These are phyloP conservation scores for Cantharis nigra DNA, from an alignment of 2,888 invertebrate genomes.

Conservation along the genomic window DNA sequence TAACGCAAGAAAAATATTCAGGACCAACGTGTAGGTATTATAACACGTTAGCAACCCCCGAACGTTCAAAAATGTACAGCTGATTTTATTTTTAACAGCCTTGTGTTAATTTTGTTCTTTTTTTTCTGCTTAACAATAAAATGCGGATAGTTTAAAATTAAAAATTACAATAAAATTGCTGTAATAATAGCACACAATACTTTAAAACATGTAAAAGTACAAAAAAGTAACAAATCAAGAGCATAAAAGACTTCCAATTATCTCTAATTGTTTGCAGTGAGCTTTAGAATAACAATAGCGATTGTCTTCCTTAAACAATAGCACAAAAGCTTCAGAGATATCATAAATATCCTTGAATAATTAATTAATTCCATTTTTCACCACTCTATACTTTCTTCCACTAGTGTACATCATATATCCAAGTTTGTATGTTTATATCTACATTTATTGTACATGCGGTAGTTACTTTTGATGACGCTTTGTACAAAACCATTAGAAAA, in stretches of 20 bases:
- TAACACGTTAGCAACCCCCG: not conserved
- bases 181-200: not conserved
- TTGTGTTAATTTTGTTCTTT: not conserved
- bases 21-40: not conserved
- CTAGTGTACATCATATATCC: conserved; percentile 37
- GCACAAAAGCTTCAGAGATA: conserved; percentile 41
- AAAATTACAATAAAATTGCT: not conserved
- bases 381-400: conserved; percentile 41
- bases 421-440: conserved; percentile 46
- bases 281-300: conserved; percentile 46
- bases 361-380: conserved; percentile 45
- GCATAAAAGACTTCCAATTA: conserved; percentile 48
- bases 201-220: conserved; percentile 19
- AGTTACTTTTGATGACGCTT: conserved; percentile 48
- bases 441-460: conserved; percentile 48
- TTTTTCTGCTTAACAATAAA: not conserved
- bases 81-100: not conserved
- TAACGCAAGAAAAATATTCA: conserved; percentile 19
- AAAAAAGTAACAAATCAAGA: conserved; percentile 41
- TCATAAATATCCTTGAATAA: conserved; percentile 41
- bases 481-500: conserved; percentile 34
- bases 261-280: conserved; percentile 44
- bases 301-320: conserved; percentile 47
- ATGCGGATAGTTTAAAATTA: not conserved
- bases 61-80: not conserved